Base-by-base conservation (phyloP, 2,797 vertebrate genomes). In the Neosalanx taihuensis region DNA sequence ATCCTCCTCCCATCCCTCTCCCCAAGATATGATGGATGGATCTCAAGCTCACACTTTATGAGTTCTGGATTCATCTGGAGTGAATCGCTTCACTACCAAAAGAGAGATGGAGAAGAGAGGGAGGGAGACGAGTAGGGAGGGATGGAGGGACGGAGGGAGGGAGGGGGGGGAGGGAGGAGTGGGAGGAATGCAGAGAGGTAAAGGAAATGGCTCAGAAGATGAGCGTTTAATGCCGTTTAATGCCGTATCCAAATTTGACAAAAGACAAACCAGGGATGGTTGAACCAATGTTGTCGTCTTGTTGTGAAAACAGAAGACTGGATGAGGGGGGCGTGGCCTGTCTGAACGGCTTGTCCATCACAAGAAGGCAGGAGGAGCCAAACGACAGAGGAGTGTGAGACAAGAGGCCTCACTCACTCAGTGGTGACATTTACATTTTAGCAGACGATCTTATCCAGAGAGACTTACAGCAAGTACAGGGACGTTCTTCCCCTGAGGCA, bases 31-130 rank as follows among this genome's bases (percentile, higher is more conserved):
- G 84, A 86, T 86, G 81, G 84, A 86, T 86, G 77, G 81, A 73
- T 83, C 79, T 83, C 84, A 84, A 82, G 81, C 81, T 71, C 80
- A 79, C 76, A 78, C 74, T 79, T 84, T 86, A 84, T 84, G 84
- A 84, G 82, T 77, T 83, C 76, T 70, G 84, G 80, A 83, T 86
- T 86, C 82, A 86, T 86, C 82, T 84, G 77, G 79, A 81, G 80
- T 72, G 49, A 64, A 18, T 80, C 83, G 80, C 69, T 80, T 77
- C 81, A 75, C 77, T 72, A 75, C 79, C 71, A 76, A 72, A 72
- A 69, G 72, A 71, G 9, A 35, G 6, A 35, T 35, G 75, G 61
- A 68, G 61, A 62, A 61, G 53, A 30, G 51, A 63, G 61, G 31
- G 72, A 35, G 66, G 26, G 33, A 51, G 35, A 60, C 13, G 29